Base-by-base conservation (phyloP, 2,888 invertebrate genomes). In the Dorcus parallelipipedus region DNA sequence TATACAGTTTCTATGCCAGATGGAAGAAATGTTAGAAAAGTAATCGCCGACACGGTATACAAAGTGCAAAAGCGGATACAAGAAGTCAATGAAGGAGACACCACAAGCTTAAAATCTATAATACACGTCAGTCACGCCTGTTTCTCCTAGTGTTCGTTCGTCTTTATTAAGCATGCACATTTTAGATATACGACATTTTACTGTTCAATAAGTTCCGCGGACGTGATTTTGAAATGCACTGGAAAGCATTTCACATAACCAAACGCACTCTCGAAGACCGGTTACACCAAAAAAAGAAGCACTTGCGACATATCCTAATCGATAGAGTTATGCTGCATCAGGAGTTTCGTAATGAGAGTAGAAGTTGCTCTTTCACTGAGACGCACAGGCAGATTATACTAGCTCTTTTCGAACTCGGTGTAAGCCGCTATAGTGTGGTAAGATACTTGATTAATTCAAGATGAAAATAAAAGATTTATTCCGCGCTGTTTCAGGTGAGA, bases 11-110 rank as follows among this genome's bases (percentile, higher is more conserved):
- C 69, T 17, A 81, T 89, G 79, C 82, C 84, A 0, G 85, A 88
- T 71, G 91, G 90, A 0, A 78, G 82, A 56, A 92, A 93, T 72
- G 82, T 91, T 9, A 84, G 91, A 47, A 81, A 81, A 62, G 80
- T 80, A 2, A 75, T 93, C 1, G 84, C 84, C 0, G 78, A 83
- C 23, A 76, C 86, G 1, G 79, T 92, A 70, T 80, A 84, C 48
- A 78, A 80, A 2, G 79, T 91, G 8, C 88, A 89, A 75, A 82
- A 79, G 52, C 83, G 84, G 68, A 80, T 94, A 76, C 76, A 91
- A 54, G 75, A 79, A 6, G 81, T 83, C 53, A 84, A 85, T 61
- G 89, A 90, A 64, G 93, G 94, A 69, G 92, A 95, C 70, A 93
- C 91, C 0, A 87, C 89, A 68, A 87, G 90, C 61, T 82, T 93